Percentiles rank a stretch among this genome's conserved stretches.
These are phyloP conservation scores for Onychostoma macrolepis DNA, from an alignment of 2,113 vertebrate species.

Conservation along the genomic window DNA sequence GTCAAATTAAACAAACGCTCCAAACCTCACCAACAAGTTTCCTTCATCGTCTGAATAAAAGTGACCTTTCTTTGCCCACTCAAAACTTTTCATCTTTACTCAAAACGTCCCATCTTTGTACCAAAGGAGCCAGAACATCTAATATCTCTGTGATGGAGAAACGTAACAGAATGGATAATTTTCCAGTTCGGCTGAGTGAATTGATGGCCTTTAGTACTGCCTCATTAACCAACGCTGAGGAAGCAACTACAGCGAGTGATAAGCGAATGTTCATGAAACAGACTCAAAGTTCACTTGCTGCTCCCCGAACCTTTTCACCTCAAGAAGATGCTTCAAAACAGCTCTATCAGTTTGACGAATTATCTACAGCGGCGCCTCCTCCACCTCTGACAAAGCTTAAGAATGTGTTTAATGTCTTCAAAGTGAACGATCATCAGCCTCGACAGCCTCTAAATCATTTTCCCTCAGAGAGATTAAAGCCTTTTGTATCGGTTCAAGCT, in stretches of 20 bases:
- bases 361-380: background rate
- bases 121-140: slow-evolving; percentile 19
- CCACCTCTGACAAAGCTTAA: background rate
- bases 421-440: slow-evolving; percentile 35
- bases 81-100: slow-evolving; percentile 18
- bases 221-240: background rate
- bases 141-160: background rate
- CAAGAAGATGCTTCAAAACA: background rate
- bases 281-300: background rate
- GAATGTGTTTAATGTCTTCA: slow-evolving; percentile 31
- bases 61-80: slow-evolving; percentile 20
- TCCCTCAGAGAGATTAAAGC: slow-evolving; percentile 12
- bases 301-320: background rate
- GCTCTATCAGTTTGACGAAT: background rate
- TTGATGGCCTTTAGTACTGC: background rate
- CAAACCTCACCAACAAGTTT: slow-evolving; percentile 14
- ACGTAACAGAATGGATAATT: background rate
- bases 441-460: background rate
- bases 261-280: slow-evolving; percentile 7
- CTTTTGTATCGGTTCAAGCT: slow-evolving; percentile 35
- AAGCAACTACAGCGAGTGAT: background rate
- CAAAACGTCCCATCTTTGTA: background rate
- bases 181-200: background rate
- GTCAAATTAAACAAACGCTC: slow-evolving; percentile 27
- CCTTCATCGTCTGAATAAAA: slow-evolving; percentile 26